phyloP scores from a whole-genome alignment of 2,113 vertebrate species.

The Riparia riparia region DNA sequence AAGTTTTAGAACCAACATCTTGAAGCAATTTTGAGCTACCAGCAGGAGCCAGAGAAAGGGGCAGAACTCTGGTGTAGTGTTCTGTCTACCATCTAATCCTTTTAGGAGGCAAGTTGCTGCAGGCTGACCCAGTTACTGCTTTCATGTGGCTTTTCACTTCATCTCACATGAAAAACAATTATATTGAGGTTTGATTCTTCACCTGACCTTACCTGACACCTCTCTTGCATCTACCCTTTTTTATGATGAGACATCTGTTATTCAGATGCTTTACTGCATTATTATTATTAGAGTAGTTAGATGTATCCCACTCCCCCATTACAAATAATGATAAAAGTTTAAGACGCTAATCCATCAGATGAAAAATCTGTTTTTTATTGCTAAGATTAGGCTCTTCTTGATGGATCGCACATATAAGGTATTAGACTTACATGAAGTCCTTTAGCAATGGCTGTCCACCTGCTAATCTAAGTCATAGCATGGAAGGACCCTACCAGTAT shows the following conservation, averaged over 20 bases:
- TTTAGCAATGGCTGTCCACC: neutral
- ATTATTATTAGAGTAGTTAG: neutral
- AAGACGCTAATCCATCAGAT: neutral
- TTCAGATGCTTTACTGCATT: neutral
- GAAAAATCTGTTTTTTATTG: neutral
- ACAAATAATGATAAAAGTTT: neutral
- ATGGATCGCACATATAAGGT: neutral
- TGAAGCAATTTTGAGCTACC: slow-evolving; percentile 45
- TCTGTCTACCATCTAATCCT: slow-evolving; percentile 30
- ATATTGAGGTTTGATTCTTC: neutral
- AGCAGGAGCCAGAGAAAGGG: slow-evolving; percentile 36
- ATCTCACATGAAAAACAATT: slow-evolving; percentile 13
- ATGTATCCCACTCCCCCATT: rapidly evolving
- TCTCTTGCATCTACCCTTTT: neutral
- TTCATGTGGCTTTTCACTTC: slow-evolving; percentile 47
- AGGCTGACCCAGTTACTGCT: slow-evolving; percentile 21
- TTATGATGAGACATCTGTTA: slow-evolving; percentile 29
- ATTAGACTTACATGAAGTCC: neutral
- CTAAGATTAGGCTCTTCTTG: neutral
- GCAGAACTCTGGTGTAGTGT: neutral
- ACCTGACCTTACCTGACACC: slow-evolving; percentile 35
- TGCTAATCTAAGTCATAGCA: neutral
- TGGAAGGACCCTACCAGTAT: neutral
- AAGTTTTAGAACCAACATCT: slow-evolving; percentile 37
- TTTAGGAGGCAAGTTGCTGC: slow-evolving; percentile 26